These are phyloP conservation scores for Pristionchus entomophagus DNA, from an alignment of 2,888 invertebrate genomes.

Conservation along the genomic window DNA sequence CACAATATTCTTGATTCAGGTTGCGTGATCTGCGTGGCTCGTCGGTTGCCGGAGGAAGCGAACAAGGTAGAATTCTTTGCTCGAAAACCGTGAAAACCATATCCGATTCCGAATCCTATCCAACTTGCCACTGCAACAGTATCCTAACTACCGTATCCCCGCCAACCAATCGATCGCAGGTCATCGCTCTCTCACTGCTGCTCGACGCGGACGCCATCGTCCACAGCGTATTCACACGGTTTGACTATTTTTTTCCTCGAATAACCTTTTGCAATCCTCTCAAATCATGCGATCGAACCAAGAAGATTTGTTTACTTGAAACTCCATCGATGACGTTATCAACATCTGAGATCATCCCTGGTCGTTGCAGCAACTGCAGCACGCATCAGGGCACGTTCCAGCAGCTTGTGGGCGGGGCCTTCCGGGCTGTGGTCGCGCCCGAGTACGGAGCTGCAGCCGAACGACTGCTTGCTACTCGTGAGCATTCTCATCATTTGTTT, in stretches of 20 bases:
- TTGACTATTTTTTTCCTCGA: no score
- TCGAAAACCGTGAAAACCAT: background rate
- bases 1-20: background rate
- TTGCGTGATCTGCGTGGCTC: background rate
- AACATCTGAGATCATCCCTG: background rate
- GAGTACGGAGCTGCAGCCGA: background rate
- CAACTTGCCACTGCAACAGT: background rate
- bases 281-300: no score
- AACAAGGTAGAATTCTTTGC: background rate
- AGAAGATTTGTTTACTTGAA: no score
- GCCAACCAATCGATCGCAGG: background rate
- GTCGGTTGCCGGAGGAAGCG: slow-evolving; percentile 18
- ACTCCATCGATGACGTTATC: no score
- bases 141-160: background rate
- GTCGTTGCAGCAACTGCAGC: slow-evolving; percentile 32
- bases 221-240: slow-evolving; percentile 11
- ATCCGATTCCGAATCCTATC: background rate
- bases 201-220: slow-evolving; percentile 31
- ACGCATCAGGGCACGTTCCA: slow-evolving; percentile 22
- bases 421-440: background rate
- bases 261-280: no score
- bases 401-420: background rate
- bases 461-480: background rate
- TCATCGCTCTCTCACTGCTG: slow-evolving; percentile 9
- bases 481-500: background rate